Conservation (phyloP, 2,113 vertebrate genomes). For the Chloebia gouldiae region DNA sequence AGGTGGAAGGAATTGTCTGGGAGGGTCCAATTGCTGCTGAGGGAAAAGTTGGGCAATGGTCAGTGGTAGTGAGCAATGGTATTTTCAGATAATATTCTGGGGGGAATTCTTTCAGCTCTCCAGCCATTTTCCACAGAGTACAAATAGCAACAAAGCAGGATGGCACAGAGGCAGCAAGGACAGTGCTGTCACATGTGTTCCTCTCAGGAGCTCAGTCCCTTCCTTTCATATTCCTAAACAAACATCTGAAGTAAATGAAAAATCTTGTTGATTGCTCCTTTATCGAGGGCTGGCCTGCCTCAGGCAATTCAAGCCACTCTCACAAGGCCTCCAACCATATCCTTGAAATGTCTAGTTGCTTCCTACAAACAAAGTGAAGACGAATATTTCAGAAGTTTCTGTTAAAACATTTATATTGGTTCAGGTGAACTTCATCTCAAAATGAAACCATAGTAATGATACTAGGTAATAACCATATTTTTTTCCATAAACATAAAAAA, state of each 20-base stretch:
- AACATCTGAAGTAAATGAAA: background rate
- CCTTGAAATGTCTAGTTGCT: background rate
- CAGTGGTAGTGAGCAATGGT: background rate
- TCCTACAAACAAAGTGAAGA: background rate
- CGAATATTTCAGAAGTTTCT: background rate
- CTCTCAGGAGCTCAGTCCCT: background rate
- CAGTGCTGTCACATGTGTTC: background rate
- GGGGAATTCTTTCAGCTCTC: background rate
- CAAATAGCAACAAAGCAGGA: background rate
- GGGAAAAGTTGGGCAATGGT: background rate
- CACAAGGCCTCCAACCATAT: background rate
- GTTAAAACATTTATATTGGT: background rate
- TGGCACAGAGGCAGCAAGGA: background rate
- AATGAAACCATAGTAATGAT: background rate
- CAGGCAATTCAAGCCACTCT: background rate
- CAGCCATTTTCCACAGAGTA: background rate
- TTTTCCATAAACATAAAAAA: background rate
- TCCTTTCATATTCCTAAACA: background rate
- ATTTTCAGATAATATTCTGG: background rate
- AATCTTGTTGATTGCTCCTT: background rate
- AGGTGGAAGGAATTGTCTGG: background rate
- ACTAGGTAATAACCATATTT: background rate
- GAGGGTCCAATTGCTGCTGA: background rate
- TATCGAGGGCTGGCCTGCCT: background rate
- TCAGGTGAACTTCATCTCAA: background rate